Evolutionary conservation across 2,888 invertebrate species (phyloP).

Genomic region (Tridacna crocea): DNA sequence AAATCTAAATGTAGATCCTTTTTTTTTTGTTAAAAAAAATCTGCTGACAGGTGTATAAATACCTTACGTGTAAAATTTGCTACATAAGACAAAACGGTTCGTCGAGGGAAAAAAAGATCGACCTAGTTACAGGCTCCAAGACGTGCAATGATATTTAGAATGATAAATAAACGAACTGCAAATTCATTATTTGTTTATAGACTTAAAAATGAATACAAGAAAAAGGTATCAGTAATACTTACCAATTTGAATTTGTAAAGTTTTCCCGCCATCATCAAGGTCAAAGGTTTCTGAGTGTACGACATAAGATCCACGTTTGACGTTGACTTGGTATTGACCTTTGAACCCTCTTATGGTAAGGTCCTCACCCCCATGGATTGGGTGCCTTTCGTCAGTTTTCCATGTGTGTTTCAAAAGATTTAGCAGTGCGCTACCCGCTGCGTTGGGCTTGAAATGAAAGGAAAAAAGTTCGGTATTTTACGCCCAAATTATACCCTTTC

Average conservation of each 20-base stretch:
- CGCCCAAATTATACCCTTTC: not conserved
- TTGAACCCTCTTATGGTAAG: slow-evolving; percentile 63
- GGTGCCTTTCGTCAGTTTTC: slow-evolving; percentile 56
- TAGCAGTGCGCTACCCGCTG: slow-evolving; percentile 64
- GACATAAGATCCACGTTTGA: slow-evolving; percentile 37
- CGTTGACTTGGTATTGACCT: slow-evolving; percentile 63
- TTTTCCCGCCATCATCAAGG: slow-evolving; percentile 21
- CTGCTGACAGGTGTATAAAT: no score
- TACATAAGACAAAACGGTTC: no score
- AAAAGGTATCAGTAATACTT: not conserved
- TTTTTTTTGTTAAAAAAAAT: no score
- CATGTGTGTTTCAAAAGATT: slow-evolving; percentile 64
- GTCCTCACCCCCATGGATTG: slow-evolving; percentile 20
- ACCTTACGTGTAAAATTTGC: no score
- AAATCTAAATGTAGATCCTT: no score
- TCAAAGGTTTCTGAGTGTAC: slow-evolving; percentile 15
- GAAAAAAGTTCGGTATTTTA: not conserved
- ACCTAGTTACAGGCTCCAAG: no score
- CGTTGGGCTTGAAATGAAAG: slow-evolving; percentile 59
- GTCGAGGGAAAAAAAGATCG: no score
- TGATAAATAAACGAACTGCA: no score
- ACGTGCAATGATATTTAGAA: no score
- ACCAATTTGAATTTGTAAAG: slow-evolving; percentile 20
- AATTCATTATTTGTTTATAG: no score
- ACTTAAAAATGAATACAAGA: no score